Evolutionary conservation across 2,797 vertebrate genomes (phyloP), one percentile per base, ranked within the genome.

Genomic region (Oceanodroma leucorhoa): DNA sequence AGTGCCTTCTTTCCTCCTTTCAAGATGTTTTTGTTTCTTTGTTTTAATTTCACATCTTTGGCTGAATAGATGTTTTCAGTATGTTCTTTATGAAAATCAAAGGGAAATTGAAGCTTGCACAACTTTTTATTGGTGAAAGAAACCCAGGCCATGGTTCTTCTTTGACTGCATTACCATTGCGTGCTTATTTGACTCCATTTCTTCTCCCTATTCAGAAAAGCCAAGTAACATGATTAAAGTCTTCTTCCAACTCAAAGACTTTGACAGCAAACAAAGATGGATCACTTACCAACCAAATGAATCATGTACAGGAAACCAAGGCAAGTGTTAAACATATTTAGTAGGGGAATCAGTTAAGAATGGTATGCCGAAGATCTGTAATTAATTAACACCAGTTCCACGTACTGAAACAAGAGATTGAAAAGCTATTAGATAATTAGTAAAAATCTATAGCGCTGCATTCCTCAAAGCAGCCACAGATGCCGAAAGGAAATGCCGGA

Each of bases 251-350:
- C 87, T 83, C 87, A 88, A 89, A 88, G 92, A 69, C 87, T 94
- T 78, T 92, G 95, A 94, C 92, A 95, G 89, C 76, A 80, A 90
- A 86, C 93, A 87, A 94, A 95, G 89, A 95, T 66, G 72, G 94
- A 95, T 97, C 80, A 84, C 89, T 91, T 86, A 95, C 83, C 73
- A 72, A 71, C 61, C 0, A 0, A 94, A 79, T 93, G 85, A 95
- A 95, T 95, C 94, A 96, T 94, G 93, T 95, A 96, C 93, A 96
- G 94, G 93, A 96, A 97, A 94, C 95, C 43, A 21, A 94, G 85
- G 94, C 77, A 70, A 96, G 89, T 94, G 87, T 88, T 94, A 90
- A 95, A 94, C 92, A 86, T 82, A 93, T 94, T 97, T 96, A 93
- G 89, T 93, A 79, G 80, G 58, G 73, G 85, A 88, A 95, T 96